Evolutionary conservation across 2,888 invertebrate species (phyloP).

Genomic region (Branchinecta sandiegonensis): DNA sequence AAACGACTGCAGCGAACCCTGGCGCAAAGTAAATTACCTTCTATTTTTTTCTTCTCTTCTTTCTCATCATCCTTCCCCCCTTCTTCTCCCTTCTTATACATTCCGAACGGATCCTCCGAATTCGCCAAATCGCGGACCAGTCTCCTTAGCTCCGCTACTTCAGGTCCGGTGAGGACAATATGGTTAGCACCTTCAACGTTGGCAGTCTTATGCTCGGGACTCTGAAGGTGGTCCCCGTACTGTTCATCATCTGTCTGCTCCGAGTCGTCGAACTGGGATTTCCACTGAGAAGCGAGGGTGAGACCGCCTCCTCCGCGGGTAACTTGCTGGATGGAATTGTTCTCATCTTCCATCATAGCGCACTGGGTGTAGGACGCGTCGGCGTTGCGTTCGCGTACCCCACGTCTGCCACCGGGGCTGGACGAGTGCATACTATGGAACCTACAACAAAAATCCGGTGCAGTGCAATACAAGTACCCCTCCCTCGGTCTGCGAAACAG

Average conservation of each 20-base stretch:
- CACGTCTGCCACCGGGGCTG: conserved; percentile 21
- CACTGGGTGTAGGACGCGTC: conserved; percentile 79
- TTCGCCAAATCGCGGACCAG: conserved; percentile 6
- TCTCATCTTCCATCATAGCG: conserved; percentile 83
- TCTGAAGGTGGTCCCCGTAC: conserved; percentile 59
- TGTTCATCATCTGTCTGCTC: conserved; percentile 88
- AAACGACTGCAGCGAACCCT: too few species aligned
- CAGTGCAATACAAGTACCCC: neutral
- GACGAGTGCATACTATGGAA: conserved; percentile 23
- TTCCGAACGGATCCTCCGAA: conserved; percentile 9
- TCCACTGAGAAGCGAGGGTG: conserved; percentile 86
- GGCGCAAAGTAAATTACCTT: neutral
- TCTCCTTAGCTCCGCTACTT: neutral
- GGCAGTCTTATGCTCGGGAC: conserved; percentile 40
- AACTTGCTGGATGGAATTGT: conserved; percentile 74
- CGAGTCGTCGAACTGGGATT: conserved; percentile 88
- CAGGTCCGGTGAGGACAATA: conserved; percentile 4
- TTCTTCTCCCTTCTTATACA: conserved; percentile 10
- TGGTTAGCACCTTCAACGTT: neutral
- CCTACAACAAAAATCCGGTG: neutral
- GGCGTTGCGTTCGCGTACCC: conserved; percentile 31
- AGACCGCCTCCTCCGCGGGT: conserved; percentile 69
- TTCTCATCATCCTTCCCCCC: conserved; percentile 21
- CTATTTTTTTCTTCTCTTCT: neutral
- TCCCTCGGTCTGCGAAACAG: too few species aligned